These are phyloP conservation scores for Arion vulgaris DNA, from an alignment of 1,140 invertebrate species.

Conservation along the genomic window DNA sequence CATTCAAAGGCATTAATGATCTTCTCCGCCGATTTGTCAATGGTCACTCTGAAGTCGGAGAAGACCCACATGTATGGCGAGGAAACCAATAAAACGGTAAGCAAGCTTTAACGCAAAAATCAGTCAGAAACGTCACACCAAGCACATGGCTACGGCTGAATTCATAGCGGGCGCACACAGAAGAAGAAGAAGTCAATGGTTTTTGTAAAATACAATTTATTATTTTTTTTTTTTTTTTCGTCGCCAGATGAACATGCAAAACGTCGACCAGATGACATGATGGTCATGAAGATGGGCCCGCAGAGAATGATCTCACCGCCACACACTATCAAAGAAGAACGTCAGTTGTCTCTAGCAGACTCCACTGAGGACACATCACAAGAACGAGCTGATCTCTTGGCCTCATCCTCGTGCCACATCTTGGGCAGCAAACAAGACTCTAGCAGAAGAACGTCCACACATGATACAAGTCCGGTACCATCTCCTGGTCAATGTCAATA, in stretches of 20 bases:
- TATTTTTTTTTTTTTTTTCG: conserved; percentile 6
- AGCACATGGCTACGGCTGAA: no score
- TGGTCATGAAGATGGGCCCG: conserved; percentile 20
- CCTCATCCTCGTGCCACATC: neutral
- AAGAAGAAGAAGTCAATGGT: no score
- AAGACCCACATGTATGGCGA: no score
- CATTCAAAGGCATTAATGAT: no score
- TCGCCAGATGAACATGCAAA: conserved; percentile 9
- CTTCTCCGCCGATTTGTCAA: no score
- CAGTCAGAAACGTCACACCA: no score
- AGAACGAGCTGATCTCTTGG: conserved; percentile 18
- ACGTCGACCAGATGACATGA: conserved; percentile 24
- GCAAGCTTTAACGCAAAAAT: no score
- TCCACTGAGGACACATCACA: conserved; percentile 20
- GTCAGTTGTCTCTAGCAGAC: conserved; percentile 7
- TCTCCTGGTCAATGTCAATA: conserved; percentile 33
- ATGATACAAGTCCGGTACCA: conserved; percentile 6
- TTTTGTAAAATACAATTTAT: no score
- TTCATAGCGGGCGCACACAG: no score
- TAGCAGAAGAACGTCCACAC: neutral
- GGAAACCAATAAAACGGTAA: no score
- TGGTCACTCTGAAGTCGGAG: no score
- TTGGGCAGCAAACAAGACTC: neutral
- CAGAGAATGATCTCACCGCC: conserved; percentile 23
- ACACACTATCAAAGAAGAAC: conserved; percentile 28